These are phyloP conservation scores for Yasuhikotakia modesta DNA, from an alignment of 2,797 vertebrate species.

Conservation along the genomic window DNA sequence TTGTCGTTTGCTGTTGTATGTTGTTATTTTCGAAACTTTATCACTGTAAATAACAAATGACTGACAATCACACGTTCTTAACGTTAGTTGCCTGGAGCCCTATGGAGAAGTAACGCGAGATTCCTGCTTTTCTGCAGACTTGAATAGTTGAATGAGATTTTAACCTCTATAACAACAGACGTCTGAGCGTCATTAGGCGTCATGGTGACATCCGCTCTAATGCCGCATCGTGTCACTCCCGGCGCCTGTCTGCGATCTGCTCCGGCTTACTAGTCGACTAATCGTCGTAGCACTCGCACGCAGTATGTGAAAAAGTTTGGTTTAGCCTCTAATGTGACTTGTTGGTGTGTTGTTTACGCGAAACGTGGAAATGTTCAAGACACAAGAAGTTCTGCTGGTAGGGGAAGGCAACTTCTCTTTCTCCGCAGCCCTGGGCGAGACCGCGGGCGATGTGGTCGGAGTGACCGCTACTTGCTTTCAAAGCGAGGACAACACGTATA, in stretches of 20 bases:
- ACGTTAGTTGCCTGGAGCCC: no score
- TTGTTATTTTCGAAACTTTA: conserved; percentile 11
- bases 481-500: conserved; percentile 67
- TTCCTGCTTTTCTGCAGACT: neutral
- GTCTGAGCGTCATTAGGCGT: conserved; percentile 10
- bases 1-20: neutral
- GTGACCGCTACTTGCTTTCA: conserved; percentile 88
- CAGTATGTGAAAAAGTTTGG: neutral
- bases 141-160: conserved; percentile 12
- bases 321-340: neutral
- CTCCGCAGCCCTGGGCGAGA: conserved; percentile 75
- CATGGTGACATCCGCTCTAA: conserved; percentile 6
- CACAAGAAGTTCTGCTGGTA: conserved; percentile 79
- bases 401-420: conserved; percentile 98
- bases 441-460: conserved; percentile 42
- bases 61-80: conserved; percentile 2
- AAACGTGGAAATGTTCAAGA: conserved; percentile 34
- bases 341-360: neutral
- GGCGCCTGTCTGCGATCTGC: neutral
- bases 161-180: neutral
- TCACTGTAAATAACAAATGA: neutral
- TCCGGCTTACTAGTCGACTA: neutral
- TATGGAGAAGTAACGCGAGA: no score
- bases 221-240: conserved; percentile 23
- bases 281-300: neutral